Base-by-base conservation (phyloP, 2,888 invertebrate species). In the Candidula unifasciata region DNA sequence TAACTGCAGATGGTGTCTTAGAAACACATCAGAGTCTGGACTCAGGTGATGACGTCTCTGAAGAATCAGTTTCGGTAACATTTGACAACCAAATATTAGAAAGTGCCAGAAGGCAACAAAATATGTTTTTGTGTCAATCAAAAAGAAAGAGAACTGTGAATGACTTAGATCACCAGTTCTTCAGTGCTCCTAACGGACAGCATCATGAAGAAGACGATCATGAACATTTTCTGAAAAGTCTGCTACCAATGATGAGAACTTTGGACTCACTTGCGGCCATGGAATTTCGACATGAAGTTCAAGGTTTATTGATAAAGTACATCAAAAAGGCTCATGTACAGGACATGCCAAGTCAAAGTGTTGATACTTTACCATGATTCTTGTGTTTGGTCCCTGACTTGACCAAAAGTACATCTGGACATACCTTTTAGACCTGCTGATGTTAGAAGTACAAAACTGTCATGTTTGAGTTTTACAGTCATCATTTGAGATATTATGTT, bases 231-330 rank as follows among this genome's bases (percentile, higher is more conserved):
- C 71, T 71, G 5, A 71, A 71, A 30, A 71, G 71, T 35, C 30
- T 71, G n/a, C 71, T 71, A 6, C 71, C 71, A 71, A 71, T 71
- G 71, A 71, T 71, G 71, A 71, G 35, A 30, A 71, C 27, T 5
- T 71, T 71, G 35, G 71, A 71, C 21, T 33, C 30, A 21, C 35
- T 71, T 8, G 27, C n/a, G 6, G 71, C 27, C n/a, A 27, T 71
- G 71, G 33, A 71, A n/a, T 71, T 71, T 30, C n/a, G 71, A 71
- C 33, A 71, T 71, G 71, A 71, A 71, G 71, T 71, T 30, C 71
- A 71, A 35, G 71, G 71, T 30, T 35, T 71, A 33, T 33, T 71
- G 71, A 71, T 71, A 5, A 30, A 71, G 33, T 71, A 71, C 33
- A 30, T 71, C 21, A 30, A 71, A 71, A 27, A 21, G 71, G n/a